Conservation (phyloP, 2,797 vertebrate genomes). For the Sarcoramphus papa region DNA sequence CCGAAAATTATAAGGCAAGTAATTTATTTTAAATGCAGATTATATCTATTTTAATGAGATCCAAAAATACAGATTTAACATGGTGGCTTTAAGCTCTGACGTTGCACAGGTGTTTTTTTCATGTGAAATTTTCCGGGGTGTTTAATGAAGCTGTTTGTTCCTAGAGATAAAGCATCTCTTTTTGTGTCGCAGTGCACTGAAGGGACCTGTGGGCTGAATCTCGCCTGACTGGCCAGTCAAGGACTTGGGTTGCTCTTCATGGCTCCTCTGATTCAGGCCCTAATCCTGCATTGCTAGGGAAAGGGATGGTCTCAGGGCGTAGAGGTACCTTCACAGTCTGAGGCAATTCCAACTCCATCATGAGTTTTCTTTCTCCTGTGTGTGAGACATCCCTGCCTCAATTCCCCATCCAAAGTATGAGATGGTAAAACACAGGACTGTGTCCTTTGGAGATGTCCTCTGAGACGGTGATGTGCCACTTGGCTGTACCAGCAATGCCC, state of each 20-base stretch:
- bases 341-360: not conserved
- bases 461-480: not conserved
- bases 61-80: slow-evolving; percentile 14
- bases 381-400: not conserved
- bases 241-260: not conserved
- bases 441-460: not conserved
- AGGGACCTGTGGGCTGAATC: not conserved
- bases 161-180: not conserved
- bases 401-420: not conserved
- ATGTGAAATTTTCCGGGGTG: not conserved
- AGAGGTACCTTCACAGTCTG: not conserved
- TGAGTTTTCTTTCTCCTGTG: not conserved
- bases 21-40: slow-evolving; percentile 50
- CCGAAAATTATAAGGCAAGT: slow-evolving; percentile 9
- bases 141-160: not conserved
- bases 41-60: slow-evolving; percentile 56
- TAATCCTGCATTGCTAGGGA: not conserved
- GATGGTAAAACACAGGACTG: not conserved
- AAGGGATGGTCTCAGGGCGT: not conserved
- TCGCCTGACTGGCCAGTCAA: not conserved
- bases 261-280: not conserved
- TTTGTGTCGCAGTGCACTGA: not conserved
- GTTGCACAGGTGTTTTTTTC: not conserved
- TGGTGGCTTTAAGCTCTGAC: not conserved
- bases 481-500: not conserved